Base-by-base conservation (phyloP, 2,888 invertebrate genomes). In the Heteromyza rotundicornis region DNA sequence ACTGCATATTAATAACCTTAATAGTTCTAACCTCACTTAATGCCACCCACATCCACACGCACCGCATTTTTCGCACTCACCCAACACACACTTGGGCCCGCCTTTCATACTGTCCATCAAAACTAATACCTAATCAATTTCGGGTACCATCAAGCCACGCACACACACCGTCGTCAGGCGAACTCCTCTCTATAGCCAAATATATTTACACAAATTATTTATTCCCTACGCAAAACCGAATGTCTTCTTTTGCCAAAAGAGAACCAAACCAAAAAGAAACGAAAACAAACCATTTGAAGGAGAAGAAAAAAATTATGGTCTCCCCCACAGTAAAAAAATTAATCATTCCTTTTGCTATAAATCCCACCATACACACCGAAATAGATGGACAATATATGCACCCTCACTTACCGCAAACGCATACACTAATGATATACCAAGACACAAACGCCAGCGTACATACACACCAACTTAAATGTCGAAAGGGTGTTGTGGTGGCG, bases 41-140 rank as follows among this genome's bases (percentile, higher is more conserved):
- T 27, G 7, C 5, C 27, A 27, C 10, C n/a, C n/a, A n/a, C n/a
- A n/a, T n/a, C n/a, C 27, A 27, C 27, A 27, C 7, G 10, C 10
- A 27, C 27, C 27, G 5, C 27, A 27, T 27, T 10, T 27, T 27
- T 27, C 27, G 7, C 7, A 27, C 5, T 27, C 7, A 27, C 10
- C 27, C 5, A 27, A 27, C 27, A 27, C 5, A 27, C 27, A 10
- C 5, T 27, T 27, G 27, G 27, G 10, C 27, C 27, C 10, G 27
- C 27, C 27, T 27, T 27, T n/a, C n/a, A n/a, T n/a, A n/a, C n/a
- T n/a, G n/a, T n/a, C 27, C 49, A 50, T 8, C 40, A 19, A 59
- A 62, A 62, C 62, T 59, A 56, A 62, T 66, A 44, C 44, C 64
- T 66, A 62, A 66, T 66, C 62, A 66, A 64, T 66, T 66, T 64